Conservation (phyloP, 2,888 invertebrate species). For the Nymphalis c-album region DNA sequence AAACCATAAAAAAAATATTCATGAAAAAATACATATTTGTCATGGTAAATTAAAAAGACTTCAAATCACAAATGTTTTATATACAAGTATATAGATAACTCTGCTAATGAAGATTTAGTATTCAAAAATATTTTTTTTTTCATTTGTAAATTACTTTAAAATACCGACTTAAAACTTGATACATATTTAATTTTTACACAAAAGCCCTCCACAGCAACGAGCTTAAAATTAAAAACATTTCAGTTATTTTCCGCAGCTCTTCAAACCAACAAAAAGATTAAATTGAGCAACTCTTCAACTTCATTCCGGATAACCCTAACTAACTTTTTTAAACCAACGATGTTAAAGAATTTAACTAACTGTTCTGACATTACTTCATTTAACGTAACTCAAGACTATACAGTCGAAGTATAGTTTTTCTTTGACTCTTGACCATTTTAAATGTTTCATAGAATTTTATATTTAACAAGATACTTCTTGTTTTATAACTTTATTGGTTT, state of each 20-base stretch:
- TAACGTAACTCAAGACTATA: constrained; percentile 18
- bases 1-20: too few relatives aligned
- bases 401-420: too few relatives aligned
- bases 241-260: constrained; percentile 29
- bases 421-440: too few relatives aligned
- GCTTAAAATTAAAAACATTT: constrained; percentile 25
- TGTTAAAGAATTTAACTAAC: constrained; percentile 29
- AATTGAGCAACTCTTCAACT: constrained; percentile 19
- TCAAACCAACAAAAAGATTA: constrained; percentile 19
- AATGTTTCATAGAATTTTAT: too few relatives aligned
- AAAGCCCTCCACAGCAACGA: constrained; percentile 11
- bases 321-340: constrained; percentile 27
- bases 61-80: too few relatives aligned
- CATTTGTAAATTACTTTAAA: constrained; percentile 17
- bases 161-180: background rate
- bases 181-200: constrained; percentile 10
- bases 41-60: too few relatives aligned
- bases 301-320: constrained; percentile 25
- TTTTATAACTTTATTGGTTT: too few relatives aligned
- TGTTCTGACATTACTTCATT: constrained; percentile 19
- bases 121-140: constrained; percentile 10
- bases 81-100: background rate
- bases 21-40: too few relatives aligned
- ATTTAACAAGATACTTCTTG: too few relatives aligned
- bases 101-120: constrained; percentile 11